Percentiles rank a stretch among this genome's conserved stretches.
Conservation (phyloP, 2,797 vertebrate species). For the Anniella stebbinsi region DNA sequence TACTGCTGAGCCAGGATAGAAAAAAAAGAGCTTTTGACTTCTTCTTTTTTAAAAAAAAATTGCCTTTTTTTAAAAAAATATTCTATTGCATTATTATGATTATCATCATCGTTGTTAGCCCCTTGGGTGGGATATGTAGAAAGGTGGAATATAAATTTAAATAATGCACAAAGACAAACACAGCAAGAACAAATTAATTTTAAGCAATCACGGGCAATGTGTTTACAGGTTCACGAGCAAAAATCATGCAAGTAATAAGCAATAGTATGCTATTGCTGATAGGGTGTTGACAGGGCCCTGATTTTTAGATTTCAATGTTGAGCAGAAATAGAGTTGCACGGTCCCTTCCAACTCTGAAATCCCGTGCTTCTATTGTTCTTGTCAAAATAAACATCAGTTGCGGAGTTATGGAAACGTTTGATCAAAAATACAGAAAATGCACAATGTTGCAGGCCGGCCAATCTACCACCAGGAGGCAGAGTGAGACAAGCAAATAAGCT, state of each 20-base stretch:
- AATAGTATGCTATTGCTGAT: background rate
- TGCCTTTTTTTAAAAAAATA: too few species aligned
- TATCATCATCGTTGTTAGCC: background rate
- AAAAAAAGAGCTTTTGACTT: too few species aligned
- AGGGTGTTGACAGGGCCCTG: background rate
- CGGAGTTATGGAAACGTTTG: background rate
- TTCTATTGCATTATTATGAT: background rate
- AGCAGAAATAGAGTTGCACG: too few species aligned
- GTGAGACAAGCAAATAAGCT: slow-evolving; percentile 16
- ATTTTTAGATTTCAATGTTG: background rate
- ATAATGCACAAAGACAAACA: background rate
- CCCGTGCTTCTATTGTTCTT: background rate
- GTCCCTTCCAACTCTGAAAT: background rate
- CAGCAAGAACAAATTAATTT: background rate
- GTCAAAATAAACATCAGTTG: background rate
- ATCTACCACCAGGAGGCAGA: slow-evolving; percentile 65
- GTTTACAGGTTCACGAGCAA: too few species aligned
- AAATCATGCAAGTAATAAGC: background rate
- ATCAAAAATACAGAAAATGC: background rate
- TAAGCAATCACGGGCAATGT: background rate
- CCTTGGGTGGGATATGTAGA: background rate
- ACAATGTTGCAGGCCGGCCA: too few species aligned
- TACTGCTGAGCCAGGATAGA: too few species aligned
- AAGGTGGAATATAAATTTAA: background rate
- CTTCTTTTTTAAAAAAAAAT: too few species aligned